Base-by-base conservation (phyloP, 2,113 vertebrate species). In the Eurystomus gularis region DNA sequence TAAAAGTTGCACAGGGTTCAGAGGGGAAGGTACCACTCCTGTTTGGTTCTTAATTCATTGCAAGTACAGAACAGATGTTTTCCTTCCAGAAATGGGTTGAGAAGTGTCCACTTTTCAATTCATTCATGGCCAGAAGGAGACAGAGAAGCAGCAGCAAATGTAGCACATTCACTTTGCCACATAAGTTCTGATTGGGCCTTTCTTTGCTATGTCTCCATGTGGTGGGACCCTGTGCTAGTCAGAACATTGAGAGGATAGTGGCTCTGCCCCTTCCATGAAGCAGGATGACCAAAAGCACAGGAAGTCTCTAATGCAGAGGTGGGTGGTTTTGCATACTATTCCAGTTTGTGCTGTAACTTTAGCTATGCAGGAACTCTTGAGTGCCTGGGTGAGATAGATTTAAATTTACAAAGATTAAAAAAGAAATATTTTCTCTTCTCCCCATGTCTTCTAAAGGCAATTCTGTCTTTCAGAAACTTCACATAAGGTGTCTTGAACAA, bases 221-320 rank as follows among this genome's bases (percentile, higher is more conserved):
- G 33, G 3, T 55, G 61, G 35, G 23, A 40, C 61, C 3, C 49
- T 62, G 19, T 0, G 0, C 35, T 52, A 29, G 5, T 58, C 52
- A 88, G 55, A 78, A 66, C 29, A 17, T 15, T 13, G 25, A 52
- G 20, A 52, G 26, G 37, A 48, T 46, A 26, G 17, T 60, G 44
- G 39, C 48, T 81, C 11, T 55, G 13, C 8, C 5, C 40, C 44
- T 68, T 46, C 31, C 29, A 10, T 60, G 6, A 10, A 26, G 21
- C 13, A 26, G 15, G 7, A 25, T 72, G 39, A 28, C 19, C 6
- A 58, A 80, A 91, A 76, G 4, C 25, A 20, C 26, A 37, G 49
- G 48, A 49, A 40, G 5, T 58, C 15, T 83, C 6, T 29, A 54
- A 78, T 75, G 25, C 21, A 86, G 40, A 15, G 42, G 42, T 42